Base-by-base conservation (phyloP, 2,888 invertebrate genomes). In the Catonia carolina region DNA sequence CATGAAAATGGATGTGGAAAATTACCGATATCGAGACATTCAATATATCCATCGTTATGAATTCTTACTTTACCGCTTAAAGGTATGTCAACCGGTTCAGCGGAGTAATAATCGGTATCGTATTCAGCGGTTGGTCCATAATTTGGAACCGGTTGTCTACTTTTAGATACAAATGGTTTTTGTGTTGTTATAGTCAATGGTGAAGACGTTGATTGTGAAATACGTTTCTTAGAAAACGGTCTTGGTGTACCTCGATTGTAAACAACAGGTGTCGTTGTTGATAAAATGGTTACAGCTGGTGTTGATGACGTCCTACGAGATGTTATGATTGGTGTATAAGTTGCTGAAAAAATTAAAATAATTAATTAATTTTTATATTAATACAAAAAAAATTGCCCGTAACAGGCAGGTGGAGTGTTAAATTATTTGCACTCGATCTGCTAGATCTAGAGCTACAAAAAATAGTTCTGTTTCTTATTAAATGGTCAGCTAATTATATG, bases 1-100 rank as follows among this genome's bases (percentile, higher is more conserved):
- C 94, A 94, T 0, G 89, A 91, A 14, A 83, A 78, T 2, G 94
- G 94, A 75, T 94, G 93, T 0, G 92, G 88, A 74, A 92, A 94
- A 71, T 89, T 92, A 36, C 94, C 94, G 65, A 89, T 86, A 71
- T 93, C 92, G 57, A 89, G 74, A 69, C 94, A 94, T 64, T 88
- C 85, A 64, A 94, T 85, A 53, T 80, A 79, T 27, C 88, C 89
- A 70, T 81, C 78, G n/a, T 76, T 77, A 67, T 82, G 80, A 7
- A 84, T 72, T 47, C 81, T 71, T 22, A 83, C 64, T 52, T 50
- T 54, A 15, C 57, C 62, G 15, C 60, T 61, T 17, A 67, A 62
- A 2, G 67, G 66, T 20, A 65, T 59, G 7, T 63, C 65, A 5
- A 66, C 63, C 5, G 66, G 66, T 31, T 65, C 66, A 3, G 66